A percentile compares a stretch with the other conserved stretches of the same genome.
Conservation (phyloP, 2,888 invertebrate species). For the Nomada flava region DNA sequence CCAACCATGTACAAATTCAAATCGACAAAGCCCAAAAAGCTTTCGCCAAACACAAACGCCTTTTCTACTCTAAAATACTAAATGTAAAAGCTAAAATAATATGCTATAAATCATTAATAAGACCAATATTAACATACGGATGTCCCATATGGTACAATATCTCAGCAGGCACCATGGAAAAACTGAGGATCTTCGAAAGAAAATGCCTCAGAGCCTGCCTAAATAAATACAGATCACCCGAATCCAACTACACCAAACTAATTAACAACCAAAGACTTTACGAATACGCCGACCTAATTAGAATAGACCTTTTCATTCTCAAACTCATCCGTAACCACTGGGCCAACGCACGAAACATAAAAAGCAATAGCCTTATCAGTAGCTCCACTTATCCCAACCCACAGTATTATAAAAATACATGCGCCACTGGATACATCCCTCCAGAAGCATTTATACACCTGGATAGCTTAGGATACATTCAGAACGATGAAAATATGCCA, state of each 20-base stretch:
- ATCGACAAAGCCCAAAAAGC: background rate
- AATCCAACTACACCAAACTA: slow-evolving; percentile 2
- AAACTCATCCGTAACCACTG: slow-evolving; percentile 1
- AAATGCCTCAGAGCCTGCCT: slow-evolving; percentile 1
- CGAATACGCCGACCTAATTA: too few relatives aligned
- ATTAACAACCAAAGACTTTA: background rate
- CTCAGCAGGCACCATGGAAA: too few relatives aligned
- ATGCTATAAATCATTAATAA: too few relatives aligned
- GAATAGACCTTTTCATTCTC: too few relatives aligned
- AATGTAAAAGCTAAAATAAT: too few relatives aligned
- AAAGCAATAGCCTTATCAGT: background rate
- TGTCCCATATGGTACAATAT: too few relatives aligned
- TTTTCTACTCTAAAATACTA: too few relatives aligned
- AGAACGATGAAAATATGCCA: background rate
- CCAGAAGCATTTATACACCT: slow-evolving; percentile 1
- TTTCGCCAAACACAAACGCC: too few relatives aligned
- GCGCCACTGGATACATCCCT: background rate
- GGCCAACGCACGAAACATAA: background rate
- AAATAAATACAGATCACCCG: background rate
- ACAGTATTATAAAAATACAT: background rate
- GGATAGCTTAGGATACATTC: background rate
- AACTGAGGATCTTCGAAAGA: too few relatives aligned
- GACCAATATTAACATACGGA: too few relatives aligned
- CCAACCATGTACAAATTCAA: background rate
- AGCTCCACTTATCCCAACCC: background rate